Base-by-base conservation (phyloP, 2,797 vertebrate species). In the Syngnathus rostellatus region DNA sequence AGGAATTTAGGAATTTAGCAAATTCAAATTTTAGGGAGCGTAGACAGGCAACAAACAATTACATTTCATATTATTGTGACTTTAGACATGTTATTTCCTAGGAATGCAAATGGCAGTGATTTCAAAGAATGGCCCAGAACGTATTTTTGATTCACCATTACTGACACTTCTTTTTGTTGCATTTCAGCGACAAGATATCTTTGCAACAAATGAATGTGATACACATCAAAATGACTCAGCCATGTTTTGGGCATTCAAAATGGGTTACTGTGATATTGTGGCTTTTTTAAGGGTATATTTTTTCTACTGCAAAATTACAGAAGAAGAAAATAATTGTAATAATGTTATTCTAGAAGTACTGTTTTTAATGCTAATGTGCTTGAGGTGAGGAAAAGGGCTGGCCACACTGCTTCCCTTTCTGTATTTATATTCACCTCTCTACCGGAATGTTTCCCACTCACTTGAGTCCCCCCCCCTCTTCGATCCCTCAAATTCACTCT, bases 331-430 rank as follows among this genome's bases (percentile, higher is more conserved):
- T 19, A n/a, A 50, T 50, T 38, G 3, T 39, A 59, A 59, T n/a
- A n/a, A 17, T 62, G n/a, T 62, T 62, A 25, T 62, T 43, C 8
- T 62, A 31, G 3, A 43, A 23, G 11, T 23, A 59, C 8, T 31
- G 31, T 31, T 31, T 31, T 59, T 3, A 37, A 25, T 17, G 19
- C 46, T 2, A 21, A 8, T 1, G 23, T 5, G 1, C 14, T 31
- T 14, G 17, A n/a, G 11, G 2, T 43, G 16, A 31, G n/a, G 6
- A 63, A 63, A 23, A 63, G 14, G 11, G 16, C 25, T 50, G 8
- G 54, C 70, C 31, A 53, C 46, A 62, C 43, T 65, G 1, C 38
- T 76, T 76, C 73, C 69, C 25, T 63, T 63, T 63, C n/a, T 63
- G 16, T 37, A 38, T 51, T 69, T 31, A 66, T 31, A 57, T 57